Evolutionary conservation across 1,140 invertebrate species (phyloP), one percentile per base, ranked within the genome.

Genomic region (Drosophila biarmipes): DNA sequence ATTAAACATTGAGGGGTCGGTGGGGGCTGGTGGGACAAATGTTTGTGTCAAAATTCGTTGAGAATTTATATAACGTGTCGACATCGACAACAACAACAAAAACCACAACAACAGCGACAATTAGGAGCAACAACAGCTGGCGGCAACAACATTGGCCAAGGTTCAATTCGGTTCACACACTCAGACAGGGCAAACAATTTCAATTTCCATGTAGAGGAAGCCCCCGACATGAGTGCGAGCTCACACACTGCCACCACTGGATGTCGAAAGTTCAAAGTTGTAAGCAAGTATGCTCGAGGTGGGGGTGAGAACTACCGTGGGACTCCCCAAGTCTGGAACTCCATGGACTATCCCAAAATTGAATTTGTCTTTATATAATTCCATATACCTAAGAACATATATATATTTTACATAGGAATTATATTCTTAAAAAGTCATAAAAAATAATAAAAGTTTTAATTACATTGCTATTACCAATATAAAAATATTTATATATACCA

Each of bases 11-110:
- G 61, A 48, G 45, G 31, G 0, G 21, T 11, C 14, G 19, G 11
- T 51, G 19, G 11, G 54, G 17, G 19, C 31, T 14, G 11, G 35
- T 34, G 6, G 8, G 15, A 5, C 6, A 11, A 29, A 58, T 46
- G 42, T 31, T 8, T 11, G 55, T 80, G 55, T 68, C 73, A 58
- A 86, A 85, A 85, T 86, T 80, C 73, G 81, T 85, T 76, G 78
- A 81, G 63, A 85, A 86, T 85, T 85, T 85, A 85, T 87, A 85
- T 85, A 78, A 85, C 82, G 82, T 85, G 81, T 85, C 81, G 81
- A 80, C 81, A 86, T 63, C 57, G 35, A 43, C 49, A 49, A 31
- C 37, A 61, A 19, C 31, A 59, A 27, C 37, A 37, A 38, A 59
- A 78, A 15, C 27, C 52, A 15, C 34, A 48, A 19, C 49, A 45